phyloP scores from a whole-genome alignment of 2,113 vertebrate genomes.

The Egretta garzetta region DNA sequence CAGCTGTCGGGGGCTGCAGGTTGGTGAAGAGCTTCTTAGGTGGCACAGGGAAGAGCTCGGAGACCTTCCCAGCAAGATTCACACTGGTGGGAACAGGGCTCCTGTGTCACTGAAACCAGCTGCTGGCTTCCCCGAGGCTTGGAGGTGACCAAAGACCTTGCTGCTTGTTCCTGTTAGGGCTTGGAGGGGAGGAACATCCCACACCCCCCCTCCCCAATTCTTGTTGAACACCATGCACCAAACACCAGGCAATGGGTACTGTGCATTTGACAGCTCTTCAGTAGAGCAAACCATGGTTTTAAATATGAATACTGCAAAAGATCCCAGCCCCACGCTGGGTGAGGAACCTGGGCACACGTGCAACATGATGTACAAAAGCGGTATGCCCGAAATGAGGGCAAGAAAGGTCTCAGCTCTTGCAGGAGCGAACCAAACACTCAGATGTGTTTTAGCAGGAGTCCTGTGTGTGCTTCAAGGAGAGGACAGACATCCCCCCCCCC shows the following conservation, averaged over 20 bases:
- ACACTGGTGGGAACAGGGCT: background rate
- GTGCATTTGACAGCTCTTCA: background rate
- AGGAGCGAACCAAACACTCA: rapidly evolving
- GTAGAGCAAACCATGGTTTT: background rate
- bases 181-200: background rate
- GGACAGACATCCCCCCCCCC: background rate
- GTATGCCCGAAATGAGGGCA: background rate
- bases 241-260: background rate
- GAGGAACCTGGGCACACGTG: rapidly evolving
- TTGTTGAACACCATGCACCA: background rate
- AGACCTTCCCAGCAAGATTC: background rate
- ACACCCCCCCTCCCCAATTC: background rate
- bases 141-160: background rate
- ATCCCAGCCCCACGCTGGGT: background rate
- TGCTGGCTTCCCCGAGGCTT: background rate
- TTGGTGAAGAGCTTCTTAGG: background rate
- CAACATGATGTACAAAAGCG: background rate
- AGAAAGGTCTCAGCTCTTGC: background rate
- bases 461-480: background rate
- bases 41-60: background rate
- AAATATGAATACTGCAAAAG: background rate
- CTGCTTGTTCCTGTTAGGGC: background rate
- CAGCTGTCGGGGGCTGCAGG: background rate
- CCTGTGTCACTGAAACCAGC: no score
- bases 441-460: background rate